These are phyloP conservation scores for Vollenhovia emeryi DNA, from an alignment of 1,140 invertebrate species.

Conservation along the genomic window DNA sequence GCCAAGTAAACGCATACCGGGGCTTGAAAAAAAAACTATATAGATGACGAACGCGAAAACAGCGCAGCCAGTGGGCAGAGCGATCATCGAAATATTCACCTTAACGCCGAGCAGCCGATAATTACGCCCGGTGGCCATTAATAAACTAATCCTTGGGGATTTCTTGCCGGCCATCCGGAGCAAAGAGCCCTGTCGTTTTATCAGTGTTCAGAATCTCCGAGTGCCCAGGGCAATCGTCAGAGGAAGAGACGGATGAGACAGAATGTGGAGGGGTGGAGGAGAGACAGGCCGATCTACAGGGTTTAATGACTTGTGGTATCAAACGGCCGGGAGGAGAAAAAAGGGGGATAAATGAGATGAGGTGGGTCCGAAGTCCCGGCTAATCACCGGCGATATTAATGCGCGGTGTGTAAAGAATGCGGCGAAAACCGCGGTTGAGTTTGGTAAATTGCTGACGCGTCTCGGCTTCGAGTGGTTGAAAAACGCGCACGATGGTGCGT, in stretches of 20 bases:
- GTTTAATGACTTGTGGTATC: slow-evolving; percentile 71
- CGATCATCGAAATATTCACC: slow-evolving; percentile 40
- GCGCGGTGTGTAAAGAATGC: slow-evolving; percentile 41
- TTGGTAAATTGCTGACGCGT: slow-evolving; percentile 12
- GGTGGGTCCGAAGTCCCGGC: slow-evolving; percentile 35
- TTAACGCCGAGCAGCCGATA: slow-evolving; percentile 63
- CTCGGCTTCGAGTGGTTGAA: background rate
- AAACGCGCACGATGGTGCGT: background rate
- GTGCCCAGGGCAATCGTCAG: slow-evolving; percentile 56
- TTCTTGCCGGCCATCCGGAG: slow-evolving; percentile 58
- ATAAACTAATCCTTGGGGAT: slow-evolving; percentile 71
- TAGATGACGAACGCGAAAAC: background rate
- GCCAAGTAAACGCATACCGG: slow-evolving; percentile 1
- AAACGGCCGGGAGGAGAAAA: slow-evolving; percentile 55
- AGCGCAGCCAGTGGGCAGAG: background rate
- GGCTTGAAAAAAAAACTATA: background rate
- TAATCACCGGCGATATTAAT: slow-evolving; percentile 62
- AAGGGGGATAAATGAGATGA: slow-evolving; percentile 62
- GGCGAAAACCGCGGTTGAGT: slow-evolving; percentile 32
- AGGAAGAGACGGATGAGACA: slow-evolving; percentile 43
- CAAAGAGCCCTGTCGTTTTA: slow-evolving; percentile 69
- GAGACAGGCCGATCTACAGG: slow-evolving; percentile 25
- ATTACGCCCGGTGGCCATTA: slow-evolving; percentile 76
- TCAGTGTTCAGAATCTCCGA: slow-evolving; percentile 69
- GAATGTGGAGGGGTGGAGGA: slow-evolving; percentile 25